Evolutionary conservation across 35 echinoderm and acorn worm genomes (phyloP), one percentile per base, ranked within the genome.

Genomic region (Heliocidaris tuberculata): DNA sequence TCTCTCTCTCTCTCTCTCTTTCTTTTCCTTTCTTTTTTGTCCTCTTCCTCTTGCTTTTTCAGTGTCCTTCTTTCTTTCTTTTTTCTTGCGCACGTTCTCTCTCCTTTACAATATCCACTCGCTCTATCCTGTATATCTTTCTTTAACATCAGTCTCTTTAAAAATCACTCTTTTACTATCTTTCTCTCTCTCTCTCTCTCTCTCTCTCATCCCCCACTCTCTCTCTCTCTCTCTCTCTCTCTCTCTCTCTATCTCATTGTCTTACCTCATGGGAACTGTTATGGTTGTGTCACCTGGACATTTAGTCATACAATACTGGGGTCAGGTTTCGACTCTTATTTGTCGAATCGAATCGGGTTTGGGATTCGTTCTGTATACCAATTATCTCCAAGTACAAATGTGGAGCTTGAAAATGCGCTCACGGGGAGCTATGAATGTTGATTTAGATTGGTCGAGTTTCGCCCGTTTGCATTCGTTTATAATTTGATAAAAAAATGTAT

Each of bases 361-460:
- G 60, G 60, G 60, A 70, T 70, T 70, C 21, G 15, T 70, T 21
- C 60, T 70, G 60, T 70, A 27, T 70, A 21, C 60, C 60, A 70
- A 70, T 21, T 19, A 17, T 70, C 19, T 70, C 60, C 24, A 6
- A 70, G 4, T 70, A 19, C 60, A 70, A 70, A 21, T 6, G 21
- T 19, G 4, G 60, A 16, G 60, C 60, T 6, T 21, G 60, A 70
- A 60, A 60, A 15, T 5, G 24, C 16, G 21, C 60, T 70, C 17
- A 70, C 60, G 6, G 60, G 4, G 21, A 70, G 21, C 60, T 27
- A 21, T 6, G 21, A 70, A 70, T 70, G 60, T 70, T 70, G 60
- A 70, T 70, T 70, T 70, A 70, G 60, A 70, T 70, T 70, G 60
- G 60, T 70, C 60, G 60, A 70, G 60, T 70, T 70, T 70, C 60